Evolutionary conservation across 2,888 invertebrate species (phyloP).

Genomic region (Hermaeophaga mercurialis): DNA sequence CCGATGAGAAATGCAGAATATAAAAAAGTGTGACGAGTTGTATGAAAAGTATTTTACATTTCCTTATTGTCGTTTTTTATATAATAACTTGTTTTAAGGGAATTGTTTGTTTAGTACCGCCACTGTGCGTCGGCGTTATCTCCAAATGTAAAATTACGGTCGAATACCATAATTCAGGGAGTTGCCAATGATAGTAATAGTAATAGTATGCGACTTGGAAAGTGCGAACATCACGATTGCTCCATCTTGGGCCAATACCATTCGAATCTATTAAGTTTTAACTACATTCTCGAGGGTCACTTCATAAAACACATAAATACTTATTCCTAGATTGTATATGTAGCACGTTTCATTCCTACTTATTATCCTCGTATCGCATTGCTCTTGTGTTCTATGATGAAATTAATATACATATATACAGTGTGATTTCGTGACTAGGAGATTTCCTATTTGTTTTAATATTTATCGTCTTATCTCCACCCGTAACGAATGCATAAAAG

Average conservation of each 20-base stretch:
- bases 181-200: conserved; percentile 37
- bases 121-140: conserved; percentile 34
- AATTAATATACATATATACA: conserved; percentile 17
- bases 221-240: conserved; percentile 47
- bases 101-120: not conserved
- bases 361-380: not conserved
- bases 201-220: conserved; percentile 43
- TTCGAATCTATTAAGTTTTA: conserved; percentile 42
- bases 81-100: no score
- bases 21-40: no score
- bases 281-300: conserved; percentile 39
- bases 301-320: conserved; percentile 37
- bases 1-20: no score
- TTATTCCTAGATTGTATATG: conserved; percentile 13
- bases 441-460: not conserved
- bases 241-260: conserved; percentile 35
- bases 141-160: conserved; percentile 38
- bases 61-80: no score
- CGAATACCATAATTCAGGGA: conserved; percentile 38
- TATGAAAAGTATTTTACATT: no score
- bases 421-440: conserved; percentile 24
- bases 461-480: conserved; percentile 1
- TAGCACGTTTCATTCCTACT: conserved; percentile 24
- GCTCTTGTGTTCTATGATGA: conserved; percentile 12
- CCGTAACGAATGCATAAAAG: not conserved